Percentiles rank a stretch among this genome's conserved stretches.
Conservation (phyloP, 2,113 vertebrate genomes). For the Nesoenas mayeri region DNA sequence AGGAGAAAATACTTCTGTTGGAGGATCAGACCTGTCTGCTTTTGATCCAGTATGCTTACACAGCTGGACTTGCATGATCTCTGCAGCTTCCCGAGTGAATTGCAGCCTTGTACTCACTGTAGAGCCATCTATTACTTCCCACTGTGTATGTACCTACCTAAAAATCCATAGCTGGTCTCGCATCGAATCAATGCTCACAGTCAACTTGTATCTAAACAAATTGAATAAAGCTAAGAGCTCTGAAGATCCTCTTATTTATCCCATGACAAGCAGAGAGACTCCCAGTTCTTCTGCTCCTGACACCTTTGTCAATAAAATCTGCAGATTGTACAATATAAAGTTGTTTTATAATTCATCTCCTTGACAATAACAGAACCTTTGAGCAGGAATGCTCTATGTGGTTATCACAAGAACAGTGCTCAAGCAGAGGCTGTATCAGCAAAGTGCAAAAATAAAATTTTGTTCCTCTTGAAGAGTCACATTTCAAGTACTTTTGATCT, state of each 20-base stretch:
- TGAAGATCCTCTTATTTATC: slow-evolving; percentile 73
- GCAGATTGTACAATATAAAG: slow-evolving; percentile 63
- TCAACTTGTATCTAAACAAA: slow-evolving; percentile 76
- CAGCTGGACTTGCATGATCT: background rate
- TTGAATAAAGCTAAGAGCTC: slow-evolving; percentile 69
- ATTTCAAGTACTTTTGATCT: background rate
- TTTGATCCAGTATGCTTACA: background rate
- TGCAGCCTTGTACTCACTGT: slow-evolving; percentile 18
- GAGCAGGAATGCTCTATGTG: slow-evolving; percentile 39
- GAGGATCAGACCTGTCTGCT: background rate
- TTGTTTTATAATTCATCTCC: slow-evolving; percentile 79
- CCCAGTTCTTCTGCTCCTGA: slow-evolving; percentile 67
- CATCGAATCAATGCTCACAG: slow-evolving; percentile 71
- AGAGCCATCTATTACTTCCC: slow-evolving; percentile 32
- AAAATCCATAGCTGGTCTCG: slow-evolving; percentile 71
- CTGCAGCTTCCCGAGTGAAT: background rate
- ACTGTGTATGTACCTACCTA: slow-evolving; percentile 11
- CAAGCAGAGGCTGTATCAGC: background rate
- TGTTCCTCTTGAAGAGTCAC: background rate
- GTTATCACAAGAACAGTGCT: background rate
- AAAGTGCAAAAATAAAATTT: background rate
- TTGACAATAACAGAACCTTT: slow-evolving; percentile 67
- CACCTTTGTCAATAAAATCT: slow-evolving; percentile 80
- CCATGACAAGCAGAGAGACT: slow-evolving; percentile 71
- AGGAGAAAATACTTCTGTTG: background rate